phyloP scores from a whole-genome alignment of 2,888 invertebrate species.

The Perizoma flavofasciatum region DNA sequence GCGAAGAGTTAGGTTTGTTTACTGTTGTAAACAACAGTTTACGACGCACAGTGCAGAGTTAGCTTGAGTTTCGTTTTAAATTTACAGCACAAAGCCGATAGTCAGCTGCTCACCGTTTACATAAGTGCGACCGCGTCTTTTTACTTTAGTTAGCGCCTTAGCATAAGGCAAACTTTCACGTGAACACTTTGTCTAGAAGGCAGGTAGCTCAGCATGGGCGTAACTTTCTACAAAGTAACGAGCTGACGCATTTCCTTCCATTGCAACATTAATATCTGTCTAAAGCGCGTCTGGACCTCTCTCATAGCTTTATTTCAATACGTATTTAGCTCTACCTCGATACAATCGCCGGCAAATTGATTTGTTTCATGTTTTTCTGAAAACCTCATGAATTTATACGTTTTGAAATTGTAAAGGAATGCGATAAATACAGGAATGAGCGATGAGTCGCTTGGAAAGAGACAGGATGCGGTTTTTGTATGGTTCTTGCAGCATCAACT shows the following conservation, averaged over 20 bases:
- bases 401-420: constrained; percentile 32
- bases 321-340: constrained; percentile 20
- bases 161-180: background rate
- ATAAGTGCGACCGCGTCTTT: too few species aligned
- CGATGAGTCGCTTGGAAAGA: constrained; percentile 23
- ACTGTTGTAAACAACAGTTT: too few species aligned
- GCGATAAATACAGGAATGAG: constrained; percentile 31
- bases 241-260: constrained; percentile 48
- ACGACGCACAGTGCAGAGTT: too few species aligned
- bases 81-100: too few species aligned
- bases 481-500: constrained; percentile 21
- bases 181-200: constrained; percentile 1
- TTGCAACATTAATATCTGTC: constrained; percentile 54
- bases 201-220: constrained; percentile 38
- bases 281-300: constrained; percentile 33
- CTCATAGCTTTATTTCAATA: constrained; percentile 39
- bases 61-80: too few species aligned
- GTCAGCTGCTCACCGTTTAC: too few species aligned
- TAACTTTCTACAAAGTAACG: constrained; percentile 55
- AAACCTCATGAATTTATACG: constrained; percentile 35
- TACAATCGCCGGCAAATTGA: constrained; percentile 37
- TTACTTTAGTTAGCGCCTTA: background rate
- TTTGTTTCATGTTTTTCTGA: constrained; percentile 41
- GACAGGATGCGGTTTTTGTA: constrained; percentile 35
- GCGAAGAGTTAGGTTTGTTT: too few species aligned